Evolutionary conservation across 2,888 invertebrate species (phyloP).

Genomic region (Patella pellucida): DNA sequence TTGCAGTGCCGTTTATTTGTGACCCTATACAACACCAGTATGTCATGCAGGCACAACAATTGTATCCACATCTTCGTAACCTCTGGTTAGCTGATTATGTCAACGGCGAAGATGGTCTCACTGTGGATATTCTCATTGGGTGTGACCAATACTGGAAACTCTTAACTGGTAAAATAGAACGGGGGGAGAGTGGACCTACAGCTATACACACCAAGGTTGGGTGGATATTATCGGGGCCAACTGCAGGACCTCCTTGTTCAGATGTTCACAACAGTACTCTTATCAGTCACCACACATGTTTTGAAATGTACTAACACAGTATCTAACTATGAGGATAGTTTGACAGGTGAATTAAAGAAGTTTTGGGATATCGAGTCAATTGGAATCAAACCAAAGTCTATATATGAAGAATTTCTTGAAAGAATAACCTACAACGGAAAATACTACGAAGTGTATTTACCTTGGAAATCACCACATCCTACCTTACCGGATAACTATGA

Average conservation of each 20-base stretch:
- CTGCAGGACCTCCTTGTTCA: background rate
- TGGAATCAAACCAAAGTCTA: background rate
- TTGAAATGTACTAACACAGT: background rate
- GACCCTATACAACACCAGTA: background rate
- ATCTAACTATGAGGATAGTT: background rate
- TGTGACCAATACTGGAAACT: background rate
- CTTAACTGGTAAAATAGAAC: background rate
- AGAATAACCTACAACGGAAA: background rate
- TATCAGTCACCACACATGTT: background rate
- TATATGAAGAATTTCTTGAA: constrained; percentile 1
- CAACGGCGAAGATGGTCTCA: background rate
- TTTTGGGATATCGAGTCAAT: background rate
- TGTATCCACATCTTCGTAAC: background rate
- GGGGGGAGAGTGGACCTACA: background rate
- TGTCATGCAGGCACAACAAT: background rate
- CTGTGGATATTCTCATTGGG: background rate
- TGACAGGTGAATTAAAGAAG: background rate
- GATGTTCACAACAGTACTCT: background rate
- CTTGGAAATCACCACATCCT: background rate
- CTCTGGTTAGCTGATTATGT: background rate
- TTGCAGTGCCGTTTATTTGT: background rate
- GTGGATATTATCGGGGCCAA: background rate
- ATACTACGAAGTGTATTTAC: background rate
- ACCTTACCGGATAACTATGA: background rate
- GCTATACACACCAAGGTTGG: constrained; percentile 2